Conservation (phyloP, 2,113 vertebrate species). For the Ptilorrhoa leucosticta region DNA sequence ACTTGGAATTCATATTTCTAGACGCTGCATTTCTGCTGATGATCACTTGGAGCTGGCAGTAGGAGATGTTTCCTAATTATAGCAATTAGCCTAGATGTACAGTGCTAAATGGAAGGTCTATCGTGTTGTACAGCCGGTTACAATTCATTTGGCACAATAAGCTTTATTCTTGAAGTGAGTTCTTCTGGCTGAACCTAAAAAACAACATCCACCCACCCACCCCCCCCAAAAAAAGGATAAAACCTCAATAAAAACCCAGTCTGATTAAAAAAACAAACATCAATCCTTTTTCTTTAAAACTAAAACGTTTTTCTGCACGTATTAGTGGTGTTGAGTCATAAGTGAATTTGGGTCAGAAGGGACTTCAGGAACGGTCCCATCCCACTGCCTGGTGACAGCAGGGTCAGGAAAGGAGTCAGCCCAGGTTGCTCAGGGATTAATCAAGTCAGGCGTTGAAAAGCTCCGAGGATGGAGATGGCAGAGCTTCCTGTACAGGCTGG, state of each 20-base stretch:
- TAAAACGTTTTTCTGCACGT: not conserved
- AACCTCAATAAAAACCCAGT: fast-evolving
- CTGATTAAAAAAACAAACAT: not conserved
- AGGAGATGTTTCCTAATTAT: not conserved
- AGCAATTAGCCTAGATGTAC: not conserved
- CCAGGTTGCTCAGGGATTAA: not conserved
- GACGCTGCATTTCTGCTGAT: not conserved
- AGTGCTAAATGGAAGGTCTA: not conserved
- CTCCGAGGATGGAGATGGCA: not conserved
- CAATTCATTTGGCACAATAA: not conserved
- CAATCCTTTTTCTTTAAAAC: not conserved
- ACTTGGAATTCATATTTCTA: not conserved
- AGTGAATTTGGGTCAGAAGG: not conserved
- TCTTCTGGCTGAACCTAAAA: not conserved
- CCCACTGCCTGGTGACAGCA: not conserved
- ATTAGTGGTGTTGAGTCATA: not conserved
- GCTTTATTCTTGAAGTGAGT: not conserved
- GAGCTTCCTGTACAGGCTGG: fast-evolving
- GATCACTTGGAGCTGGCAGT: not conserved
- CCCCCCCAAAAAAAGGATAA: not conserved
- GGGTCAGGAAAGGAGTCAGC: not conserved
- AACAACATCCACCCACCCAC: fast-evolving
- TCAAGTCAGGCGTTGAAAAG: fast-evolving
- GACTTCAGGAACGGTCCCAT: not conserved
- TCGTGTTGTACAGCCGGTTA: not conserved